Base-by-base conservation (phyloP, 2,113 vertebrate genomes). In the Microtus richardsoni region DNA sequence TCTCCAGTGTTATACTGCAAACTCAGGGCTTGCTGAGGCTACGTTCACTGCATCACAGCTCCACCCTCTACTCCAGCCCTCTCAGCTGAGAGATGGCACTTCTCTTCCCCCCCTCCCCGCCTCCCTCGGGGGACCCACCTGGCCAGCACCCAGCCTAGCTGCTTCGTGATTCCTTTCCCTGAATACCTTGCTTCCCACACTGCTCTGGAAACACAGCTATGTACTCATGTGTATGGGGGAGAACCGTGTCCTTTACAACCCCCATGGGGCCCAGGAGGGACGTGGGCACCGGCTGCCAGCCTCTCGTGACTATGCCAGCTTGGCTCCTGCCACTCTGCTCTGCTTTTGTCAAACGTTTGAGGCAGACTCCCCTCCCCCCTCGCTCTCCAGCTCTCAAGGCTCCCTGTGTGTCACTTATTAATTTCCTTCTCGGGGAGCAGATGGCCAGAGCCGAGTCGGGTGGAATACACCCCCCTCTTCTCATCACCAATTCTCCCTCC, bases 341-440 rank as follows among this genome's bases (percentile, higher is more conserved):
- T 80, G 95, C 58, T 73, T 94, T 33, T 92, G 91, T 86, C 90
- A 92, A 58, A 58, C 73, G 64, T 77, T 54, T 30, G 16, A 91
- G 89, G 52, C 0, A 0, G 83, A 30, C 66, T 66, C 66, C 60
- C 88, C 97, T 60, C 39, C 44, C 88, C 30, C 93, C 73, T 84
- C 71, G 17, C 66, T 66, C n/a, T 24, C 79, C 77, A 64, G 66
- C 60, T 80, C 88, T 52, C 39, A 17, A 89, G 71, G 75, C 73
- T 94, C 96, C 62, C 91, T 62, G 60, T 22, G 44, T 84, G 88
- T 92, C 78, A 64, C 54, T 95, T 90, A 92, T 95, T 93, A 78
- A 90, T 96, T 92, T 88, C 71, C 30, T 82, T 93, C 94, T 82
- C 77, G 70, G 92, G 95, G 95, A 97, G 78, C 97, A 98, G 97